Base-by-base conservation (phyloP, 1,140 invertebrate genomes). In the Acromyrmex heyeri region DNA sequence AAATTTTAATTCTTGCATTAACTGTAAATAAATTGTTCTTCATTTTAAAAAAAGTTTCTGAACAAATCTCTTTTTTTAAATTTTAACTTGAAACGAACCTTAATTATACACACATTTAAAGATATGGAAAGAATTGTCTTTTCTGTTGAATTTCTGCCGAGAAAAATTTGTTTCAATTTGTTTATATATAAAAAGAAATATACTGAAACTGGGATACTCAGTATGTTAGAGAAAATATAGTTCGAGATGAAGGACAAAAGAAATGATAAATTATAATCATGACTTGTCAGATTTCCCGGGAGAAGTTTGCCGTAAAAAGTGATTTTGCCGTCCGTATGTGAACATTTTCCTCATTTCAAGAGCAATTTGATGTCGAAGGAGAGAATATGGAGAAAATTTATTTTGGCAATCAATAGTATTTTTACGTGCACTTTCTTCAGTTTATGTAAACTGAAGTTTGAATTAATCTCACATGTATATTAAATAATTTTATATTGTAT, bases 221-320 rank as follows among this genome's bases (percentile, higher is more conserved):
- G 16, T 64, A 48, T 30, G 57, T 62, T 14, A 21, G 73, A 48
- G 21, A 5, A 48, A 64, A 64, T 73, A 8, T 53, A 64, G 10
- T 44, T 48, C 1, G 5, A 16, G 24, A n/a, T 48, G 18, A 64
- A 59, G 38, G 24, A 77, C 38, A 77, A 48, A 77, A 73, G 50
- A 18, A 24, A 77, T 77, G 59, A 77, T 77, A 77, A 77, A 48
- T 77, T 64, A 48, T 64, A 77, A 77, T 77, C 38, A 77, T 30
- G 75, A 64, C 38, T 77, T 77, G 38, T 77, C 59, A 77, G 59
- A 77, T 77, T 77, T 77, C 38, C 38, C 38, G 75, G 24, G 30
- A 48, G 38, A 77, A 77, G 75, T 77, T 77, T 48, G 59, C 24
- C 24, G 18, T 48, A 18, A 77, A 64, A 77, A 48, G 24, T 77